These are phyloP conservation scores for Anolis carolinensis DNA, from an alignment of 2,113 vertebrate species.

Conservation along the genomic window DNA sequence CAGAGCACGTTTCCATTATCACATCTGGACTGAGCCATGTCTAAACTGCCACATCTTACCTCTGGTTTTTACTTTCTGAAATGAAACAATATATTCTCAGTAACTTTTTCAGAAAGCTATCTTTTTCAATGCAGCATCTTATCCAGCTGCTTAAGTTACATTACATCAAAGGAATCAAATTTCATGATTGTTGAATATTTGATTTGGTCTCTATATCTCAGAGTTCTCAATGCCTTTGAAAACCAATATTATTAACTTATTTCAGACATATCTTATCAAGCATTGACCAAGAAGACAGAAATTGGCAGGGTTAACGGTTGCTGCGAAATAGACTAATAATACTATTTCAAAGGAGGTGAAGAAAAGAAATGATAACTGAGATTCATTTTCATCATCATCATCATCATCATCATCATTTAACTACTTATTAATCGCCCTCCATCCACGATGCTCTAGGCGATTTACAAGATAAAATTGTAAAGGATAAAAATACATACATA, in stretches of 20 bases:
- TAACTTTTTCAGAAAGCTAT: conserved; percentile 62
- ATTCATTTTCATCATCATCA: too few relatives aligned
- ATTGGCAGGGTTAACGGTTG: neutral
- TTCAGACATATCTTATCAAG: conserved; percentile 7
- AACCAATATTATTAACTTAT: neutral
- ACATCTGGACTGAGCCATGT: neutral
- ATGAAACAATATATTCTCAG: conserved; percentile 60
- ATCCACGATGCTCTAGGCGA: too few relatives aligned
- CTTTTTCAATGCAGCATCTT: conserved; percentile 55
- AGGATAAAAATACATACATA: too few relatives aligned
- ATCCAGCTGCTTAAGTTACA: conserved; percentile 49
- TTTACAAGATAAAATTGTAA: too few relatives aligned
- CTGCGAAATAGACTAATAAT: neutral
- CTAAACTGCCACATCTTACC: neutral
- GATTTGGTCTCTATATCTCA: conserved; percentile 36
- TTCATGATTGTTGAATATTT: conserved; percentile 46
- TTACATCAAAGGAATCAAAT: conserved; percentile 43
- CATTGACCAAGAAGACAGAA: conserved; percentile 1
- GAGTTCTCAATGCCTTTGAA: conserved; percentile 35
- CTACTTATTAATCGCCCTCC: too few relatives aligned
- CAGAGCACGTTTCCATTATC: neutral
- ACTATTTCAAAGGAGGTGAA: neutral
- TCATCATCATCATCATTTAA: too few relatives aligned
- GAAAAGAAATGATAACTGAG: neutral
- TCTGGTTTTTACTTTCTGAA: conserved; percentile 31